A percentile compares a stretch with the other conserved stretches of the same genome.
Conservation (phyloP, 2,113 vertebrate genomes). For the Entelurus aequoreus region DNA sequence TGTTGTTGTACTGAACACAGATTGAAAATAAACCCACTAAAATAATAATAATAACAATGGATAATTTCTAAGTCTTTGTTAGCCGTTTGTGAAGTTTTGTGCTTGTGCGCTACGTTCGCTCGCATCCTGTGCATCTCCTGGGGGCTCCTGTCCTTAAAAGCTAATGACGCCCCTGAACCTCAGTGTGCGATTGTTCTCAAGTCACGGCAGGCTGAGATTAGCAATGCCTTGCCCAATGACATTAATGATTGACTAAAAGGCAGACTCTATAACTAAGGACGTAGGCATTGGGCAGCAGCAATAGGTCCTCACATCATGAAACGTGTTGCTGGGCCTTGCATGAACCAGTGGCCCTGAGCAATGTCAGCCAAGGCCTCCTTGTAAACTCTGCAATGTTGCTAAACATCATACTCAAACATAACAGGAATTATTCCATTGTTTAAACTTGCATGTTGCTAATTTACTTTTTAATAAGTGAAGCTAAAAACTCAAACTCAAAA, state of each 20-base stretch:
- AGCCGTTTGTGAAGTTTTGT: no score
- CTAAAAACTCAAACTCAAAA: no score
- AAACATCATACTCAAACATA: constrained; percentile 22
- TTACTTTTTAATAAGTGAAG: no score
- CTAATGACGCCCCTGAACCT: no score
- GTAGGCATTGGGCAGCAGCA: constrained; percentile 12
- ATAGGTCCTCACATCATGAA: not conserved
- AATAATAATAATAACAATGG: no score
- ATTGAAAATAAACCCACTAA: no score
- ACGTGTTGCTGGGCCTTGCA: not conserved
- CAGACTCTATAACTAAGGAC: constrained; percentile 31
- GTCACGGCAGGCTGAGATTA: constrained; percentile 26
- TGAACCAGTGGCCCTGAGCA: constrained; percentile 33
- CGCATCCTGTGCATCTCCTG: no score
- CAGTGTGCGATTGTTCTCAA: constrained; percentile 6
- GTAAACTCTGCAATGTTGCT: constrained; percentile 22
- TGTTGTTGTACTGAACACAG: no score
- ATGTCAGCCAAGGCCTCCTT: constrained; percentile 20
- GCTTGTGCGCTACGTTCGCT: no score
- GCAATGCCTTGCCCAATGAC: constrained; percentile 20
- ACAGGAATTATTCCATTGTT: constrained; percentile 14
- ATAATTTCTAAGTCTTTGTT: no score
- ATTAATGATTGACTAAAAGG: constrained; percentile 56
- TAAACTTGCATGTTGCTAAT: no score
- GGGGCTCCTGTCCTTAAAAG: no score